Evolutionary conservation across 2,888 invertebrate species (phyloP), one percentile per base, ranked within the genome.

Genomic region (Folsomia manolachei): DNA sequence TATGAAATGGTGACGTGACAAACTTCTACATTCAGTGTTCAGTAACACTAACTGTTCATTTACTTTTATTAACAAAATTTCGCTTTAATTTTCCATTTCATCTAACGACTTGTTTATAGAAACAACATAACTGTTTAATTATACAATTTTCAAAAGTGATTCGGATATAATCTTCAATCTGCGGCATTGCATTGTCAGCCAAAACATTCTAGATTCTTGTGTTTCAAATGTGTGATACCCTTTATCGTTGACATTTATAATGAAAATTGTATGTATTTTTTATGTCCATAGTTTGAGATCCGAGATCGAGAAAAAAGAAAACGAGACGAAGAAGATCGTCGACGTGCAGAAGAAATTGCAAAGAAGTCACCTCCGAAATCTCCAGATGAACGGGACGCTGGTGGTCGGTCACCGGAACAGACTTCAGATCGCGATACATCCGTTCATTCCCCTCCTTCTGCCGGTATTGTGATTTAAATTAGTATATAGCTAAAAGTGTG

Each of bases 251-350:
- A n/a, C n/a, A n/a, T n/a, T n/a, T n/a, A n/a, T n/a, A n/a, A n/a
- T n/a, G n/a, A 56, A 56, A 56, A 7, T 56, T 7, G 7, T 56
- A 19, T 56, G 56, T n/a, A 19, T 62, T 27, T 26, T 73, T 21
- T 51, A 19, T 64, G 52, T 24, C 39, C 85, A 23, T 85, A 97
- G 97, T 97, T 94, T 88, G 97, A 97, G 88, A 89, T 97, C 86
- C 94, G 95, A 86, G 97, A 98, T 87, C 89, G 94, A 87, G 93
- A 94, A 86, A 89, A 93, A 82, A 89, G 92, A 78, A 91, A 93
- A 84, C 88, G 89, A 82, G 89, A 89, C 74, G 87, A 88, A 77
- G 89, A 89, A 80, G 85, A 87, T 78, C 86, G 87, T 69, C 85
- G 87, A 77, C 85, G 86, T 78, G 93, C 94, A 83, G 90, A 91